These are phyloP conservation scores for Chironex yamaguchii DNA, from an alignment of 30 jellyfish, hydroid and myxozoan genomes.

Conservation along the genomic window DNA sequence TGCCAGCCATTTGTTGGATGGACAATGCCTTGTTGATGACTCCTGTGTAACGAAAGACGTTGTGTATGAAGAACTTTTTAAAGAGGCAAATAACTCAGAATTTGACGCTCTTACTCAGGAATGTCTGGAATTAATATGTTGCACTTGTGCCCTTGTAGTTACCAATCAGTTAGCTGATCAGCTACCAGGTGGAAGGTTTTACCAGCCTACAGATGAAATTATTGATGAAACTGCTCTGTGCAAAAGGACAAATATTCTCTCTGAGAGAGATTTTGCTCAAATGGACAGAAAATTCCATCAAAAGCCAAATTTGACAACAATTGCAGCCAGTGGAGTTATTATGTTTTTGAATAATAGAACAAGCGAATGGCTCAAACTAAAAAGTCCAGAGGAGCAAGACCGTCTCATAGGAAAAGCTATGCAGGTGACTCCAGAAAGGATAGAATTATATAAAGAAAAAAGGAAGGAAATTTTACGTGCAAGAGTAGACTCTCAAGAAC, in stretches of 20 bases:
- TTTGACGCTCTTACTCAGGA: conserved; percentile 2
- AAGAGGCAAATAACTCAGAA: neutral
- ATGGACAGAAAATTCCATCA: neutral
- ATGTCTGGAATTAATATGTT: conserved; percentile 21
- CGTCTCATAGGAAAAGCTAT: conserved; percentile 10
- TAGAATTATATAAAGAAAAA: neutral
- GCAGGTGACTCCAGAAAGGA: neutral
- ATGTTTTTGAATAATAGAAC: conserved; percentile 51
- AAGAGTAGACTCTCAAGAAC: conserved; percentile 11
- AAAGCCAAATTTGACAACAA: conserved; percentile 29
- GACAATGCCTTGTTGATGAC: neutral
- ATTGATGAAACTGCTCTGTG: neutral
- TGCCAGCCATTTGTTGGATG: conserved; percentile 5
- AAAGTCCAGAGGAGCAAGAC: conserved; percentile 10
- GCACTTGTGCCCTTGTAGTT: conserved; percentile 23
- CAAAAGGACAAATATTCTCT: neutral
- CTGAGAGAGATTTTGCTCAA: conserved; percentile 53
- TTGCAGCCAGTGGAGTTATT: conserved; percentile 44
- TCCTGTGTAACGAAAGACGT: conserved; percentile 1
- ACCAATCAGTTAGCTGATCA: conserved; percentile 16
- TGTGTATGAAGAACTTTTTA: neutral
- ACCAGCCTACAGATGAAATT: neutral
- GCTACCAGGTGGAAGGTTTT: conserved; percentile 28
- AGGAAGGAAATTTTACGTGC: conserved; percentile 3
- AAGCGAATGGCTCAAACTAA: conserved; percentile 30